phyloP scores from a whole-genome alignment of 2,888 invertebrate species.

The Corythucha ciliata region DNA sequence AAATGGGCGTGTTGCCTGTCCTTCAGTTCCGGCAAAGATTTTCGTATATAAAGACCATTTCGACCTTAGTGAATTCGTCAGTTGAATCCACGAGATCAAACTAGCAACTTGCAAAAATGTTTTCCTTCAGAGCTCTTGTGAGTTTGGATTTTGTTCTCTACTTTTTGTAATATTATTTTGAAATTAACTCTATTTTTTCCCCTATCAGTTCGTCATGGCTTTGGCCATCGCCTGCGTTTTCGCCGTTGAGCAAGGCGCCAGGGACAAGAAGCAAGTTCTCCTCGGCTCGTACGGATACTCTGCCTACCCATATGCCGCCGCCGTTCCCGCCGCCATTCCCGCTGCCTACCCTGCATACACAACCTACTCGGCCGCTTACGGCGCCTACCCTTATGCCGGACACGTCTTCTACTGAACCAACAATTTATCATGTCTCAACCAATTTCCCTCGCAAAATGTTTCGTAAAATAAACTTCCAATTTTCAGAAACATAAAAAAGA shows the following conservation, averaged over 20 bases:
- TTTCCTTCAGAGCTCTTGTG: too few species aligned
- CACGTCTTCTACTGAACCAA: conserved; percentile 6
- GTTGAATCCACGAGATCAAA: too few species aligned
- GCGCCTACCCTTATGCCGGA: conserved; percentile 7
- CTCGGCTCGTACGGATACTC: conserved; percentile 25
- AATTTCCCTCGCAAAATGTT: not conserved
- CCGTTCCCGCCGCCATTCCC: conserved; percentile 20
- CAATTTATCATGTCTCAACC: not conserved
- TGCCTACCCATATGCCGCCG: conserved; percentile 20
- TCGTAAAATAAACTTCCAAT: too few species aligned
- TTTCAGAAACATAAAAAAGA: too few species aligned
- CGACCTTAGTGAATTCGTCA: too few species aligned
- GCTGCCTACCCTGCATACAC: conserved; percentile 19
- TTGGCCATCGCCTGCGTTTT: conserved; percentile 32
- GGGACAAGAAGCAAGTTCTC: conserved; percentile 32
- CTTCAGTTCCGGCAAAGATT: too few species aligned
- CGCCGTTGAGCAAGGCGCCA: conserved; percentile 30
- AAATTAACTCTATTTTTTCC: not conserved
- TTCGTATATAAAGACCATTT: too few species aligned
- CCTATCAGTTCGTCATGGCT: conserved; percentile 32
- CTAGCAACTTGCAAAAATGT: too few species aligned
- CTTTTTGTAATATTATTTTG: not conserved
- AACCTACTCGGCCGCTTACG: conserved; percentile 21
- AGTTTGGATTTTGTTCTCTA: not conserved
- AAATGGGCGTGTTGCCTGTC: too few species aligned